Percentiles rank a stretch among this genome's conserved stretches.
Conservation (phyloP, 2,797 vertebrate genomes). For the Acipenser ruthenus region DNA sequence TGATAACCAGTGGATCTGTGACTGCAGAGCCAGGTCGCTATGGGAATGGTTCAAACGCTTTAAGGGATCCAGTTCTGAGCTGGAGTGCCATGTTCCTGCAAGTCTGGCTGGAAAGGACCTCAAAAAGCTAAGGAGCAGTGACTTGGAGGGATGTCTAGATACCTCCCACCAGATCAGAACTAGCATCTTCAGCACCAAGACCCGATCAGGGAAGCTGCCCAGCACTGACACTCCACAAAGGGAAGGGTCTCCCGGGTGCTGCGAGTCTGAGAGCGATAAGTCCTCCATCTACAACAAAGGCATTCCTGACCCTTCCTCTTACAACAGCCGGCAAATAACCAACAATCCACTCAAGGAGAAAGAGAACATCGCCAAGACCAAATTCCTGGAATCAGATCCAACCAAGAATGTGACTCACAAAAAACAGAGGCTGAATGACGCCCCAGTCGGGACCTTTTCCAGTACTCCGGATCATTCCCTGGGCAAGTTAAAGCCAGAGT, state of each 20-base stretch:
- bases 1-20: conserved; percentile 95
- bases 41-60: conserved; percentile 97
- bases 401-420: conserved; percentile 81
- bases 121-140: conserved; percentile 70
- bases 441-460: conserved; percentile 84
- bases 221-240: conserved; percentile 61
- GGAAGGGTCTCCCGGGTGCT: conserved; percentile 72
- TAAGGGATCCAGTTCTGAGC: conserved; percentile 88
- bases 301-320: conserved; percentile 60
- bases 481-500: conserved; percentile 76
- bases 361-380: conserved; percentile 87
- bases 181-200: conserved; percentile 69
- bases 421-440: conserved; percentile 83
- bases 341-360: conserved; percentile 84
- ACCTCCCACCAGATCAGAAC: conserved; percentile 67
- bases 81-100: conserved; percentile 78
- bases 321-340: conserved; percentile 71
- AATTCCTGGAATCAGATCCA: conserved; percentile 65
- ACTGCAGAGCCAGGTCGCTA: conserved; percentile 85
- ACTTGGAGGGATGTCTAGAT: conserved; percentile 81
- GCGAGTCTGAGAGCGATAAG: conserved; percentile 81
- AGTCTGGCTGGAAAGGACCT: conserved; percentile 77
- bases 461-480: conserved; percentile 78
- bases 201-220: conserved; percentile 62
- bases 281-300: conserved; percentile 82